Base-by-base conservation (phyloP, 2,797 vertebrate species). In the Natrix natrix region DNA sequence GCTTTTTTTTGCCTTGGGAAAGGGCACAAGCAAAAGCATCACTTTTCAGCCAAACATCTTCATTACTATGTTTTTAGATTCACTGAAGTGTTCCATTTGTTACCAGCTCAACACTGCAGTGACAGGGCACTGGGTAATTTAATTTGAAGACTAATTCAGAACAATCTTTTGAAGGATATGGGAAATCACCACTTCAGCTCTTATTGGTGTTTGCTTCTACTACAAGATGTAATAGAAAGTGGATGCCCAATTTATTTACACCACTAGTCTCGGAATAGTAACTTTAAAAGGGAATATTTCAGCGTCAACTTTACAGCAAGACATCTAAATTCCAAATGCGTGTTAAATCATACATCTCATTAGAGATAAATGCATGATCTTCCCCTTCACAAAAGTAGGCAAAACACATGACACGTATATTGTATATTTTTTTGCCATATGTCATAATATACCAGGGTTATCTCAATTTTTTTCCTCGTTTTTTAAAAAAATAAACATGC, bases 71-170 rank as follows among this genome's bases (percentile, higher is more conserved):
- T 89, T 89, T 89, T 89, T 86, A 32, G 28, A 86, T 57, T 69
- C 66, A 93, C 20, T 86, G 60, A 93, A 93, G 61, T 59, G 55
- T 52, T 93, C 74, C 24, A 7, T 61, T 69, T 90, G 63, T 54
- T 54, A 92, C 22, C 89, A 94, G 26, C 28, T 93, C 88, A 93
- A 26, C 4, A 0, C 87, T 93, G 0, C 90, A 92, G 90, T 92
- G 88, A 69, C 1, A 54, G 63, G 59, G 86, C 0, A 89, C 86
- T 94, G 86, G 56, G 59, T 95, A 92, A 93, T 63, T 63, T 66
- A 89, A 87, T 60, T 83, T 1, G 6, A 43, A 56, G 94, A 93
- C 37, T 54, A 63, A 94, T 14, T 88, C 89, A 94, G 94, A 96
- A 91, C 12, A 10, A 90, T 61, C 63, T 37, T 88, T 61, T 32